Conservation (phyloP, 2,888 invertebrate species). For the Tachina grossa region DNA sequence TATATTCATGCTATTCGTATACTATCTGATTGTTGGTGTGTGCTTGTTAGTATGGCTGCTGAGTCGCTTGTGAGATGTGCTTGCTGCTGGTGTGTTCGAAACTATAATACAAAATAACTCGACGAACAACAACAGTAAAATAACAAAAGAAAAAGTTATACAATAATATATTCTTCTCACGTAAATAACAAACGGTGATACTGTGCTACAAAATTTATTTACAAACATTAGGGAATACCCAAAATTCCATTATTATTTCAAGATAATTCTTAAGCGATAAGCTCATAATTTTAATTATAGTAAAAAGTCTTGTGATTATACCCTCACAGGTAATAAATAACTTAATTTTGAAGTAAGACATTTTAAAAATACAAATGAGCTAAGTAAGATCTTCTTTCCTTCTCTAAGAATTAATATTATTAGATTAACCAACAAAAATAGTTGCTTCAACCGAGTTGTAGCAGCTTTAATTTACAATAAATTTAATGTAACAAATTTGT, state of each 20-base stretch:
- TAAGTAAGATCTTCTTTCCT: no score
- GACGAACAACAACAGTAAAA: constrained; percentile 2
- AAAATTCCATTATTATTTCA: background rate
- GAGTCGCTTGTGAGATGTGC: constrained; percentile 41
- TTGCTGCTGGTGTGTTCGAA: background rate
- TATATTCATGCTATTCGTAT: background rate
- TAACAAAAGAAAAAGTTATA: constrained; percentile 1
- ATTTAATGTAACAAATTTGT: no score
- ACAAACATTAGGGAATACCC: background rate
- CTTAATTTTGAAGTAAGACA: no score
- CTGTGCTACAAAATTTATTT: constrained; percentile 22
- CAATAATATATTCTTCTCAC: constrained; percentile 62
- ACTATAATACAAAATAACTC: constrained; percentile 30
- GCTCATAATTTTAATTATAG: no score
- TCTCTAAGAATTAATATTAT: no score
- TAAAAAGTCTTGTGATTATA: no score
- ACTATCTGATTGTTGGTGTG: constrained; percentile 37
- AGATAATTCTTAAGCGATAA: background rate
- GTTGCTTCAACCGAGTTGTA: no score
- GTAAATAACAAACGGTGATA: constrained; percentile 60
- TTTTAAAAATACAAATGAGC: no score
- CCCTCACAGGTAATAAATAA: no score
- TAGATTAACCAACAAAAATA: no score
- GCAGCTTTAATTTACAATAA: no score
- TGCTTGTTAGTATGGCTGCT: constrained; percentile 16